Evolutionary conservation across 2,113 vertebrate genomes (phyloP).

Genomic region (Festucalex cinctus): DNA sequence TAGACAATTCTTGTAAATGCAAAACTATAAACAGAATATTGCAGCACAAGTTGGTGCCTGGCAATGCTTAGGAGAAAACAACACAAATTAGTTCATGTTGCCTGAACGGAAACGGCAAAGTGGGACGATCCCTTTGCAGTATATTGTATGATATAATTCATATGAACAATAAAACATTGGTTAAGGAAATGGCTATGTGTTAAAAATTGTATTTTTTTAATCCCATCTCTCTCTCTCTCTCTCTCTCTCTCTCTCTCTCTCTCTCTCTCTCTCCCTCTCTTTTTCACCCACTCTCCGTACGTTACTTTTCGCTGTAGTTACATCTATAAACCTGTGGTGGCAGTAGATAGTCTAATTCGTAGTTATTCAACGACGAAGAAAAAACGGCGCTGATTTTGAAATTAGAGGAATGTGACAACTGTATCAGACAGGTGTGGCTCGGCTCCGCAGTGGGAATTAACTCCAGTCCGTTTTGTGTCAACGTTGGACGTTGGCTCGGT

Average conservation of each 20-base stretch:
- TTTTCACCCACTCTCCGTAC: too few relatives aligned
- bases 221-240: too few relatives aligned
- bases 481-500: neutral
- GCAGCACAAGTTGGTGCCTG: neutral
- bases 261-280: too few relatives aligned
- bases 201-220: neutral
- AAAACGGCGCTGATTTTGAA: constrained; percentile 69
- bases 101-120: constrained; percentile 39
- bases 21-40: constrained; percentile 16
- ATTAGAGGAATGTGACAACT: constrained; percentile 35
- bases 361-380: constrained; percentile 19
- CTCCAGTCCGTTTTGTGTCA: neutral
- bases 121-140: constrained; percentile 20
- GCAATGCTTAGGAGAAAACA: constrained; percentile 13
- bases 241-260: too few relatives aligned
- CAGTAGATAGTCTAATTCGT: constrained; percentile 14
- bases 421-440: constrained; percentile 41
- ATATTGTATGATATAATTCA: constrained; percentile 18
- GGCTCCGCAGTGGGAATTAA: neutral
- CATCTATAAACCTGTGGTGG: neutral
- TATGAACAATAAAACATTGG: constrained; percentile 17
- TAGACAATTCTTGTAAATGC: constrained; percentile 24
- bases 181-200: neutral
- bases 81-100: constrained; percentile 18
- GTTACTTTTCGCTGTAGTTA: constrained; percentile 16